Base-by-base conservation (phyloP, 1,140 invertebrate genomes). In the Pararge aegeria region DNA sequence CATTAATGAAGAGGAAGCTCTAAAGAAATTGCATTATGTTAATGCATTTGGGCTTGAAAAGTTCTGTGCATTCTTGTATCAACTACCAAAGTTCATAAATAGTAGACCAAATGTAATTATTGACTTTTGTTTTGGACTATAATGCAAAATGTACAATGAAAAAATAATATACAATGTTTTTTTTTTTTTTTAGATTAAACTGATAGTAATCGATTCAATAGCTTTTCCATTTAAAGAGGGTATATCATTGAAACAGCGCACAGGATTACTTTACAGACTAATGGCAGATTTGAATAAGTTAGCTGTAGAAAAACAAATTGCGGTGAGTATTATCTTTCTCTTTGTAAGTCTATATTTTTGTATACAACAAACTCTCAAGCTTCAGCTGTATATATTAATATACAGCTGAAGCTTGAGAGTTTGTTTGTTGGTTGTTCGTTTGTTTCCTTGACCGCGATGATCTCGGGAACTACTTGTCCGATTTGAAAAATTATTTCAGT, bases 171-270 rank as follows among this genome's bases (percentile, higher is more conserved):
- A n/a, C n/a, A n/a, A n/a, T n/a, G n/a, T n/a, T n/a, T n/a, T 48
- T 44, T 51, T 65, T 50, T 62, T 34, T 20, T 87, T 83, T 56
- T 64, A 91, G 90, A 63, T 91, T 34, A 81, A 68, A 55, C 52
- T 91, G 12, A 88, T 91, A 67, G 72, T 83, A 1, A 86, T 91
- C 61, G 87, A 90, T 65, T 87, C 83, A 29, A 87, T 91, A 64
- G 66, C 80, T 40, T 89, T 82, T 56, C 87, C 90, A 19, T 90
- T 90, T 66, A 90, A 90, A 78, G 80, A 80, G 40, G 85, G 77
- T 2, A 80, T 87, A 59, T 46, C 73, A 21, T 63, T 76, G 4
- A 80, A 78, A 49, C 72, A 83, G 44, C 77, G 89, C 30, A 91
- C 87, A 5, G 87, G 87, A 2, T 62, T 90, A 15, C 50, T 90